These are phyloP conservation scores for Telmatherina bonti DNA, from an alignment of 2,797 vertebrate genomes.

Conservation along the genomic window DNA sequence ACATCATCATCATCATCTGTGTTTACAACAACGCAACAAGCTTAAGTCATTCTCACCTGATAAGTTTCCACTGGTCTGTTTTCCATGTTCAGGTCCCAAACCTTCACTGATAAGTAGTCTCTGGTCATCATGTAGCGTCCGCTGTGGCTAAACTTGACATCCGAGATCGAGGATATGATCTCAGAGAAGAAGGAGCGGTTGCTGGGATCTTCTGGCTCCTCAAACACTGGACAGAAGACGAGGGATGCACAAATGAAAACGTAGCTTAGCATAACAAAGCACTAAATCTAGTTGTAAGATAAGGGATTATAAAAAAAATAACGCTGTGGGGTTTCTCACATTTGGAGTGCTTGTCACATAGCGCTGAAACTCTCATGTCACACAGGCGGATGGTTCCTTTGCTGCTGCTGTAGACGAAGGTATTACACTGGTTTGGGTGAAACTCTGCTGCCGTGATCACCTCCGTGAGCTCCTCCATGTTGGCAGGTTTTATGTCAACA, in stretches of 20 bases:
- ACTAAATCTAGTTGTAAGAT: background rate
- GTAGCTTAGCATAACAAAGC: background rate
- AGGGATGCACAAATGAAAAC: background rate
- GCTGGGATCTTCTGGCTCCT: constrained; percentile 98
- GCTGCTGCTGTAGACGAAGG: constrained; percentile 98
- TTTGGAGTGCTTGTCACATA: constrained; percentile 97
- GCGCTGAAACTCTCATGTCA: constrained; percentile 94
- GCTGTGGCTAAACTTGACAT: constrained; percentile 99
- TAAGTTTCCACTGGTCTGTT: constrained; percentile 97
- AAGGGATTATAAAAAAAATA: background rate
- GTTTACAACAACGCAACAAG: background rate
- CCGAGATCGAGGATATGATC: constrained; percentile 99
- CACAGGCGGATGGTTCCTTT: constrained; percentile 99
- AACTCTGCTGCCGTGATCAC: constrained; percentile 98
- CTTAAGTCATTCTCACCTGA: constrained; percentile 84
- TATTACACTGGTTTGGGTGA: constrained; percentile 97
- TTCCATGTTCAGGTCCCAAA: constrained; percentile 99
- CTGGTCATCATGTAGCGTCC: constrained; percentile 99
- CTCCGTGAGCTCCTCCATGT: constrained; percentile 99
- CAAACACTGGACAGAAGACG: constrained; percentile 87
- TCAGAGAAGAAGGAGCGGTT: constrained; percentile 99
- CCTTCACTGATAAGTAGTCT: constrained; percentile 98
- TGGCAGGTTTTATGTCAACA: constrained; percentile 98
- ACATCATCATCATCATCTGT: no score
- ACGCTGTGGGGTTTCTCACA: constrained; percentile 82